Evolutionary conservation across 2,888 invertebrate genomes (phyloP), one percentile per base, ranked within the genome.

Genomic region (Pristionchus fissidentatus): DNA sequence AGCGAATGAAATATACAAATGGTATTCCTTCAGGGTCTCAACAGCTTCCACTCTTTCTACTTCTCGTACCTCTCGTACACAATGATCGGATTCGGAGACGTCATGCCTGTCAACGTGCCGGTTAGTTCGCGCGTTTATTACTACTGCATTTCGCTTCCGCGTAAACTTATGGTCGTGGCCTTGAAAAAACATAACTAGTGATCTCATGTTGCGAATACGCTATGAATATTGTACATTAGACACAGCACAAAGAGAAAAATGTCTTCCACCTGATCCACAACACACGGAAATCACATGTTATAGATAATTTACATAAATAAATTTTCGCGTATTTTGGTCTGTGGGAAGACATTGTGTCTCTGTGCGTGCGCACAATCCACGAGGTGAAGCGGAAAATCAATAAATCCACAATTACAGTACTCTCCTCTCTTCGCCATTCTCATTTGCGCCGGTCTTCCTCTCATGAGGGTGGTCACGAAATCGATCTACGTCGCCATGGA

Each of bases 401-500:
- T 13, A n/a, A n/a, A n/a, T n/a, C n/a, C n/a, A 4, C 55, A 4
- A 55, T 19, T 66, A 22, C 62, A 62, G 62, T 62, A 62, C 62
- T n/a, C 70, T 5, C 70, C 70, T 8, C n/a, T 70, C n/a, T n/a
- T 70, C n/a, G 70, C 41, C 8, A 41, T 70, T 26, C 2, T 70
- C 41, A 70, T 70, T 19, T n/a, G 38, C n/a, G 41, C 35, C 83
- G 88, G 88, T 78, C 84, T 88, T 83, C 88, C 88, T 29, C 84
- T 88, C 52, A 86, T 88, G 75, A 38, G 62, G 10, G 83, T 83
- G 22, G 87, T 88, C 84, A 88, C 87, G 83, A 79, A 87, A 26
- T 85, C 87, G 55, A 87, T 86, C 3, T 87, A 87, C 57, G 84
- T 88, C 26, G 86, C 87, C 46, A 77, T 88, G 29, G 88, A 88